These are phyloP conservation scores for Aleiodes testaceus DNA, from an alignment of 2,888 invertebrate genomes.

Conservation along the genomic window DNA sequence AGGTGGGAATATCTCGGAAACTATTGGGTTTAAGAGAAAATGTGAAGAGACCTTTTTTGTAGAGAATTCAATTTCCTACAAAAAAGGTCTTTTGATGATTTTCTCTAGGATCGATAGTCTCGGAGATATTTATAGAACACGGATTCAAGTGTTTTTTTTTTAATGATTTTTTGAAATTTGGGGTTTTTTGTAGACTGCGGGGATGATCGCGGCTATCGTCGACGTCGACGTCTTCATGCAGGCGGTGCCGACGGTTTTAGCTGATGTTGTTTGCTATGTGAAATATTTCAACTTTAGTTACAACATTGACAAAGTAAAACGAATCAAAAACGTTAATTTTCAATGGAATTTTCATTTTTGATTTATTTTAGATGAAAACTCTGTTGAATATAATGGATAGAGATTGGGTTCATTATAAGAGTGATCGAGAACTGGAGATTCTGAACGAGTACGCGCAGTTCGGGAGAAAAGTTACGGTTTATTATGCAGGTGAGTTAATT, in stretches of 20 bases:
- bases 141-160: neutral
- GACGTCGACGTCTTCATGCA: conserved; percentile 52
- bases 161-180: neutral
- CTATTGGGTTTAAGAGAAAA: neutral
- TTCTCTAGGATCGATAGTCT: too few species aligned
- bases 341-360: too few species aligned
- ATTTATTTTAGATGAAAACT: conserved; percentile 49
- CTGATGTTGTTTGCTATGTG: conserved; percentile 47
- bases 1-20: conserved; percentile 48
- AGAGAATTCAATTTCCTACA: too few species aligned
- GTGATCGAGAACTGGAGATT: conserved; percentile 47
- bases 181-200: conserved; percentile 45
- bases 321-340: too few species aligned
- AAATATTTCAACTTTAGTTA: conserved; percentile 49
- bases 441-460: conserved; percentile 46
- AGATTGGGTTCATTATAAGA: conserved; percentile 48
- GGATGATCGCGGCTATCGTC: conserved; percentile 53
- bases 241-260: conserved; percentile 51
- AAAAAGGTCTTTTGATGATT: too few species aligned
- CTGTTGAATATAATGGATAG: conserved; percentile 46
- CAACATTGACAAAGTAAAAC: conserved; percentile 47
- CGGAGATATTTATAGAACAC: neutral
- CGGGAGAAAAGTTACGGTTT: conserved; percentile 48
- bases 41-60: too few species aligned
- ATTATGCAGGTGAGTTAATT: conserved; percentile 44